Conservation (phyloP, 2,113 vertebrate species). For the Spea multiplicata region DNA sequence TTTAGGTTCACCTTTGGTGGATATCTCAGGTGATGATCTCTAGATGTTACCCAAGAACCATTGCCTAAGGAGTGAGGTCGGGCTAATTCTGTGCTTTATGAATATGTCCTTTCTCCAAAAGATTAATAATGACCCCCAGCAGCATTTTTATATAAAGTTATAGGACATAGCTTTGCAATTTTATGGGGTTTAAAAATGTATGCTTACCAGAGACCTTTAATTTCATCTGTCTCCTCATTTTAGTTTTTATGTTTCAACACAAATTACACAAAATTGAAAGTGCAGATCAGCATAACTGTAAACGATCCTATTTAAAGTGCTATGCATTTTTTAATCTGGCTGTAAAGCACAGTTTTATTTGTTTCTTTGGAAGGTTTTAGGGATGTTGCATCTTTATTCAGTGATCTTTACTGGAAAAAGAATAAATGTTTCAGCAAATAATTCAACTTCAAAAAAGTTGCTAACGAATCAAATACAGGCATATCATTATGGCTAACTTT, state of each 20-base stretch:
- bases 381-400: conserved; percentile 68
- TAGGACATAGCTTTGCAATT: neutral
- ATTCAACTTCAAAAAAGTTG: conserved; percentile 53
- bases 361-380: conserved; percentile 69
- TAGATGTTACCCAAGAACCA: too few species aligned
- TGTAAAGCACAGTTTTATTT: conserved; percentile 71
- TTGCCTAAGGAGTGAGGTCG: too few species aligned
- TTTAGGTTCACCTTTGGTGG: too few species aligned
- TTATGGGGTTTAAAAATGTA: conserved; percentile 28
- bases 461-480: neutral
- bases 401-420: conserved; percentile 60
- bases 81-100: too few species aligned
- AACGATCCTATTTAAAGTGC: conserved; percentile 65
- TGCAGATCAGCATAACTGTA: conserved; percentile 68
- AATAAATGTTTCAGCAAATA: conserved; percentile 54
- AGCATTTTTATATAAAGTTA: neutral
- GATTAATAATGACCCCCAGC: neutral
- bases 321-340: conserved; percentile 62
- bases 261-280: conserved; percentile 67
- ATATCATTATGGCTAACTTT: neutral
- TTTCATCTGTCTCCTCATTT: conserved; percentile 66
- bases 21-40: too few species aligned
- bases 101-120: neutral
- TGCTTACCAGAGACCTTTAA: conserved; percentile 52
- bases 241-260: conserved; percentile 69